phyloP scores from a whole-genome alignment of 1,140 invertebrate genomes.

The Argopecten irradians region DNA sequence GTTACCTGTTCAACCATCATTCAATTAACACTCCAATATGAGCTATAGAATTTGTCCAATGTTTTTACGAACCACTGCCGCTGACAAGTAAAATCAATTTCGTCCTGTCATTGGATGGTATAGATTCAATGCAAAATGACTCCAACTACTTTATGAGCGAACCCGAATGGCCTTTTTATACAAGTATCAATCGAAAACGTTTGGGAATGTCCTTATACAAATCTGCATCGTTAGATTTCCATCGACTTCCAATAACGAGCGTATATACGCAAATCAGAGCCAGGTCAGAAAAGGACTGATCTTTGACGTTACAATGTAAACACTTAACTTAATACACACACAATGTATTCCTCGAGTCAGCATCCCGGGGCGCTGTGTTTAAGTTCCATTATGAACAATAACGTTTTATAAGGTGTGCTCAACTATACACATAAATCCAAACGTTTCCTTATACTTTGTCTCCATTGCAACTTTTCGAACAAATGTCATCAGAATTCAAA shows the following conservation, averaged over 20 bases:
- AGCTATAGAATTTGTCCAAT: conserved; percentile 17
- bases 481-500: neutral
- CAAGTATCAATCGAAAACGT: conserved; percentile 16
- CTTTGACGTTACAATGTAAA: neutral
- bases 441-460: too few species aligned
- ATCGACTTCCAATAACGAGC: conserved; percentile 16
- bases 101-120: neutral
- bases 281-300: neutral
- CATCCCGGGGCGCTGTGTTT: neutral
- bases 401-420: neutral
- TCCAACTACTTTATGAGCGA: conserved; percentile 15
- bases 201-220: conserved; percentile 3
- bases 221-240: neutral
- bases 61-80: conserved; percentile 14
- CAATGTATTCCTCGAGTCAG: neutral
- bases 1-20: conserved; percentile 20
- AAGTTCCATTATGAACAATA: neutral
- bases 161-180: conserved; percentile 1
- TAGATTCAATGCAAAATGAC: neutral
- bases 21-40: conserved; percentile 22
- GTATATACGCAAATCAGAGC: conserved; percentile 9
- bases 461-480: neutral
- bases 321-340: neutral
- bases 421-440: neutral
- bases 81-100: conserved; percentile 23